Evolutionary conservation across 2,797 vertebrate species (phyloP).

Genomic region (Alfaro cultratus): DNA sequence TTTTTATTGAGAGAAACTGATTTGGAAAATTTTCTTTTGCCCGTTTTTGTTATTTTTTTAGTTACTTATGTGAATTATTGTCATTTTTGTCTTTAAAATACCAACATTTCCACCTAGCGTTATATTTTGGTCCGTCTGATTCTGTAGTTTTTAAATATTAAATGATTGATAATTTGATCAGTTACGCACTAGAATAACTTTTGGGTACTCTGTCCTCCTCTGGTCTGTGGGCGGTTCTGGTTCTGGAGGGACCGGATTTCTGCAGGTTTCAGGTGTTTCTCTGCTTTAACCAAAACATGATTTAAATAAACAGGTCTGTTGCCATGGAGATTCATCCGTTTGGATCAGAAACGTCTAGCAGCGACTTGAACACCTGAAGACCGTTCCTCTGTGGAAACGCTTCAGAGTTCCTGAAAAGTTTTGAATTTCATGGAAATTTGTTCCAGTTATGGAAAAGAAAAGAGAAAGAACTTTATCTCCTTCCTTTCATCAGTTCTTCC

Average conservation of each 20-base stretch:
- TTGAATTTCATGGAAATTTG: neutral
- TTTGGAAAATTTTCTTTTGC: no score
- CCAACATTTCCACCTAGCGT: no score
- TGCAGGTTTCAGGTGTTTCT: neutral
- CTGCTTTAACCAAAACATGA: neutral
- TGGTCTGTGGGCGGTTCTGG: neutral
- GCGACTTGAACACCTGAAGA: neutral
- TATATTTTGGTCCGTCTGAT: no score
- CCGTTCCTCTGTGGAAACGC: neutral
- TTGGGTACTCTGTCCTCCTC: no score
- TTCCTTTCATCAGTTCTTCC: neutral
- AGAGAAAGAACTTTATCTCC: neutral
- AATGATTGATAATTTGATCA: no score
- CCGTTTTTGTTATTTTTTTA: no score
- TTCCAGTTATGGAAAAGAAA: neutral
- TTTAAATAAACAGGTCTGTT: neutral
- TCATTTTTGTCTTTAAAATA: no score
- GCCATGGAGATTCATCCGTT: neutral
- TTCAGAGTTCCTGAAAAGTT: neutral
- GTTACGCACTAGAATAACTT: no score
- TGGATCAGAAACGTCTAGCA: neutral
- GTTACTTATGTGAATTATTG: no score
- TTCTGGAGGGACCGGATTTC: neutral
- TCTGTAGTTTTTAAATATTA: no score
- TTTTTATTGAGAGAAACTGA: no score